Evolutionary conservation across 2,888 invertebrate genomes (phyloP), one percentile per base, ranked within the genome.

Genomic region (Drosophila incognita): DNA sequence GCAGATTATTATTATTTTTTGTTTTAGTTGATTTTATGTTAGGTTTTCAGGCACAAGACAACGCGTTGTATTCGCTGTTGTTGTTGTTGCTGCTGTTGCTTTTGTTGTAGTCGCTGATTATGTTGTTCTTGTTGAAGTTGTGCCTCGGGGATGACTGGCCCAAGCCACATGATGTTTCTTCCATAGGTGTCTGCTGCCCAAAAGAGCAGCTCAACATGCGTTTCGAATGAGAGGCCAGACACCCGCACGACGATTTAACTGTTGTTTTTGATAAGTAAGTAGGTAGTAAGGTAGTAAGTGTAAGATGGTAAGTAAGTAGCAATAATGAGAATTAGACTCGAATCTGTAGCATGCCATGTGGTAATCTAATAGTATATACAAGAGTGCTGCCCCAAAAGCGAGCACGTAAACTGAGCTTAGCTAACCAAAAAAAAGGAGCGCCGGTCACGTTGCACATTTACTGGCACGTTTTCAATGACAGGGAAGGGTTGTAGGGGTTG

Each of bases 391-490:
- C 67, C 71, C 40, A 59, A 57, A 74, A 66, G 36, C 38, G 46
- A 46, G 70, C 73, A 79, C 66, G 76, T 82, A 68, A 76, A 71
- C 67, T 72, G 77, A 80, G 69, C 80, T 67, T 64, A 81, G 48
- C 78, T 65, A 51, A 24, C 73, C 70, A 54, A 81, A 87, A 82
- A 53, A 57, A 76, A 79, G 88, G 81, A 85, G 74, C 81, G 70
- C 58, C 71, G 73, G 82, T 83, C 88, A 85, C 84, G 84, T 87
- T 87, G 79, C 65, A 62, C 76, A 74, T 64, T 81, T 74, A 59
- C 82, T 69, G 53, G 81, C 83, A 85, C 87, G 85, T 85, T 83
- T 87, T 83, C 48, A 62, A 57, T 83, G 74, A 70, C 81, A 69
- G 72, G 57, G 13, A 64, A 49, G 68, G 67, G 61, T 46, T 36